These are phyloP conservation scores for Sibirionetta formosa DNA, from an alignment of 2,797 vertebrate species.

Conservation along the genomic window DNA sequence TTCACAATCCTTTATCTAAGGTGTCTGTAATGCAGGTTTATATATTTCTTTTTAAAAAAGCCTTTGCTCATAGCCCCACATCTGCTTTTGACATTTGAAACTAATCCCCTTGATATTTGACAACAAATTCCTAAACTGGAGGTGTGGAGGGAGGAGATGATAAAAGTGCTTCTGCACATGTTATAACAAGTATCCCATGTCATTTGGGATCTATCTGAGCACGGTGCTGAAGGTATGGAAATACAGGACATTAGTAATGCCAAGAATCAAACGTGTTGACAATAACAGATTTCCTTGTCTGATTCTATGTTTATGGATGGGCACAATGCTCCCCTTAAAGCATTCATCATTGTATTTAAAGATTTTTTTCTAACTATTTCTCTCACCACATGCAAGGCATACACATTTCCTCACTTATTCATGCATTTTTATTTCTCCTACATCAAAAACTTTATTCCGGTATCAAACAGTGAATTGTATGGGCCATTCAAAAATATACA, in stretches of 20 bases:
- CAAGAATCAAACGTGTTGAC: not conserved
- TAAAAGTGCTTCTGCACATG: conserved; percentile 68
- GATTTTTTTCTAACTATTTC: not conserved
- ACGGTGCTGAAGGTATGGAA: not conserved
- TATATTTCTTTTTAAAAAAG: not conserved
- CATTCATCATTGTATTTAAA: not conserved
- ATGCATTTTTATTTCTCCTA: not conserved
- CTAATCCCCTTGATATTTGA: conserved; percentile 53
- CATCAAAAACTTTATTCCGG: not conserved
- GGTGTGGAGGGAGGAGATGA: not conserved
- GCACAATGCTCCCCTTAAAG: not conserved
- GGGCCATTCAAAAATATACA: not conserved
- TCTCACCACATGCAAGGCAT: not conserved
- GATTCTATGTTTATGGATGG: not conserved
- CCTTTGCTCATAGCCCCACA: not conserved
- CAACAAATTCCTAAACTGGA: conserved; percentile 51
- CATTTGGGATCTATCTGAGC: conserved; percentile 4
- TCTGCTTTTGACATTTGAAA: conserved; percentile 51
- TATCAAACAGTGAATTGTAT: not conserved
- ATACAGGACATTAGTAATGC: conserved; percentile 24
- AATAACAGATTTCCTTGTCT: not conserved
- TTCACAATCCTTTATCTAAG: conserved; percentile 47
- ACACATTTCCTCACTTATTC: not conserved
- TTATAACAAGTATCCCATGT: conserved; percentile 65
- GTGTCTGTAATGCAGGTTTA: conserved; percentile 23